Conservation (phyloP, 2,888 invertebrate species). For the Carabus problematicus region DNA sequence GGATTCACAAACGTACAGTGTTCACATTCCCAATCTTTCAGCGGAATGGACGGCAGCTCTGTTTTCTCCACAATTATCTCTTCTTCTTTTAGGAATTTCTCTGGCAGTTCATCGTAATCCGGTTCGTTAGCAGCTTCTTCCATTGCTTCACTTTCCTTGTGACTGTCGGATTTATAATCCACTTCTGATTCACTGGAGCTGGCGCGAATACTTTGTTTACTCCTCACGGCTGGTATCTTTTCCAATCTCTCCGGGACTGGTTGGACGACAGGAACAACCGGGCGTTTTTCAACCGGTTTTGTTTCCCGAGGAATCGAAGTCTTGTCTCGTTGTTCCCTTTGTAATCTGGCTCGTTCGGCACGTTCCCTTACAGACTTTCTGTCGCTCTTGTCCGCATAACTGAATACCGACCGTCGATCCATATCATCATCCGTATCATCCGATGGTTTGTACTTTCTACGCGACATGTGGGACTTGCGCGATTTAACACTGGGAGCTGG, state of each 20-base stretch:
- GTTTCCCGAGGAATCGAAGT: conserved; percentile 23
- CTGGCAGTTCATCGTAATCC: conserved; percentile 47
- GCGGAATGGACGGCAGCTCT: conserved; percentile 64
- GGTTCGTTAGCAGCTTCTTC: conserved; percentile 35
- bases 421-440: conserved; percentile 61
- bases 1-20: conserved; percentile 91
- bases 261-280: conserved; percentile 17
- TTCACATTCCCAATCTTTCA: conserved; percentile 82
- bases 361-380: conserved; percentile 52
- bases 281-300: conserved; percentile 28
- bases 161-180: conserved; percentile 52
- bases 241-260: conserved; percentile 17
- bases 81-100: conserved; percentile 44
- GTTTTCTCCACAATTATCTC: conserved; percentile 53
- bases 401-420: conserved; percentile 55
- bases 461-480: conserved; percentile 69
- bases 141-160: conserved; percentile 47
- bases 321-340: conserved; percentile 48
- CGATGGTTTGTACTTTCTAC: conserved; percentile 57
- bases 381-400: conserved; percentile 51
- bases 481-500: conserved; percentile 75
- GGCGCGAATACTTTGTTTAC: conserved; percentile 10
- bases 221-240: conserved; percentile 11
- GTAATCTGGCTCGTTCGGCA: conserved; percentile 48
- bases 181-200: conserved; percentile 53